These are phyloP conservation scores for Tachina fera DNA, from an alignment of 2,888 invertebrate genomes.

Conservation along the genomic window DNA sequence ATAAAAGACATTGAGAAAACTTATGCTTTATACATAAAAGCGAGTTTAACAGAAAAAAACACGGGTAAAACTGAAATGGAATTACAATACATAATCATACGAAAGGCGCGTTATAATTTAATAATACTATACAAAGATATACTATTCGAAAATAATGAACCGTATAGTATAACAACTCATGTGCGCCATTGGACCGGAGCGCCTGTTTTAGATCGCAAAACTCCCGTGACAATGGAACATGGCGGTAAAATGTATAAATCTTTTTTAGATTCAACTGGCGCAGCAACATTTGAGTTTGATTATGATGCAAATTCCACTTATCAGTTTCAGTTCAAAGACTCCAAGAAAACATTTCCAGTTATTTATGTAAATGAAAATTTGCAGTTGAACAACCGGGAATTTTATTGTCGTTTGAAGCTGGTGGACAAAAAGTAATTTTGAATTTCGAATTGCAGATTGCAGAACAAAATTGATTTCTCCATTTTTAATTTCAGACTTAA, in stretches of 20 bases:
- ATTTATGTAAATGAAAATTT: too few relatives aligned
- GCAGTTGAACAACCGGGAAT: too few relatives aligned
- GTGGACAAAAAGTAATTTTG: too few relatives aligned
- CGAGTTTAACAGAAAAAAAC: slow-evolving; percentile 93
- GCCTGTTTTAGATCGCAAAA: slow-evolving; percentile 30
- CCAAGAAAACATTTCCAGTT: not conserved
- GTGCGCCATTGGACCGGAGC: slow-evolving; percentile 50
- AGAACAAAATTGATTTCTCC: too few relatives aligned
- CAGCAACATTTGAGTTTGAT: slow-evolving; percentile 49
- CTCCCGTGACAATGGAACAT: slow-evolving; percentile 46
- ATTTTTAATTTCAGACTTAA: too few relatives aligned
- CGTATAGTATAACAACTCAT: slow-evolving; percentile 33
- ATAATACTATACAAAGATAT: not conserved
- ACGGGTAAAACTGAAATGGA: slow-evolving; percentile 92
- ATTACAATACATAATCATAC: slow-evolving; percentile 83
- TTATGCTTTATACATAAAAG: slow-evolving; percentile 85
- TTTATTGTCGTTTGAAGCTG: too few relatives aligned
- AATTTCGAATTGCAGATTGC: too few relatives aligned
- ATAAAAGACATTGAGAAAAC: slow-evolving; percentile 83
- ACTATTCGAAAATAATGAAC: slow-evolving; percentile 36
- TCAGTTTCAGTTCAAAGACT: slow-evolving; percentile 33
- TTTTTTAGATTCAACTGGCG: slow-evolving; percentile 5
- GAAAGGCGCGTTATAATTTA: slow-evolving; percentile 9
- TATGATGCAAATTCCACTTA: slow-evolving; percentile 70
- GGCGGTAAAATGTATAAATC: slow-evolving; percentile 27